Conservation (phyloP, 2,888 invertebrate genomes). For the Amiota mariae region DNA sequence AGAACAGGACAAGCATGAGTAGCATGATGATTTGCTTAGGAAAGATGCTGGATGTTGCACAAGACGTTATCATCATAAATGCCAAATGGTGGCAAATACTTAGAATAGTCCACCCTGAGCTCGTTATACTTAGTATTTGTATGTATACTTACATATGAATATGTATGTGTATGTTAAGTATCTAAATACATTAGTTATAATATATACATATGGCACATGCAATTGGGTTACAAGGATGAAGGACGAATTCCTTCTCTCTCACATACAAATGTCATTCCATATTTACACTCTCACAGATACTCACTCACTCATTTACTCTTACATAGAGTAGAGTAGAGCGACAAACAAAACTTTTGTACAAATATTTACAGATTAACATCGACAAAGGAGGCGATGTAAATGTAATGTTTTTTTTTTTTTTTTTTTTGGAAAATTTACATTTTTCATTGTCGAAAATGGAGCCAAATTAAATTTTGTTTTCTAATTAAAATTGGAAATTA, state of each 20-base stretch:
- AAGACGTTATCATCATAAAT: constrained; percentile 6
- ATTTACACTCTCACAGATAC: constrained; percentile 48
- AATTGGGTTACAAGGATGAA: constrained; percentile 6
- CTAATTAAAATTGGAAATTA: constrained; percentile 53
- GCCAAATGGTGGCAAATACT: constrained; percentile 11
- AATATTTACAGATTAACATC: constrained; percentile 61
- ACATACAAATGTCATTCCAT: constrained; percentile 45
- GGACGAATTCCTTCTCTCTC: not conserved
- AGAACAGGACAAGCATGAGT: not conserved
- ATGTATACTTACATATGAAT: too few species aligned
- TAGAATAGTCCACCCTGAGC: not conserved
- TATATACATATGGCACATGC: constrained; percentile 13
- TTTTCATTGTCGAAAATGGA: constrained; percentile 40
- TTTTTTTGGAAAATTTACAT: constrained; percentile 46
- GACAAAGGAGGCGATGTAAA: too few species aligned
- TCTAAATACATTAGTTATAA: not conserved
- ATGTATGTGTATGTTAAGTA: too few species aligned
- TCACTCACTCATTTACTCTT: not conserved
- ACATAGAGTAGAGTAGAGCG: too few species aligned
- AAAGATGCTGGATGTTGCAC: not conserved
- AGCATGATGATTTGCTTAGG: not conserved
- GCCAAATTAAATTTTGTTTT: constrained; percentile 51
- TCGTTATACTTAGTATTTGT: too few species aligned
- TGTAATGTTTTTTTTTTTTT: too few species aligned
- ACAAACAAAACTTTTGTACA: constrained; percentile 29